Conservation (phyloP, 2,113 vertebrate species). For the Synodontis membranacea region DNA sequence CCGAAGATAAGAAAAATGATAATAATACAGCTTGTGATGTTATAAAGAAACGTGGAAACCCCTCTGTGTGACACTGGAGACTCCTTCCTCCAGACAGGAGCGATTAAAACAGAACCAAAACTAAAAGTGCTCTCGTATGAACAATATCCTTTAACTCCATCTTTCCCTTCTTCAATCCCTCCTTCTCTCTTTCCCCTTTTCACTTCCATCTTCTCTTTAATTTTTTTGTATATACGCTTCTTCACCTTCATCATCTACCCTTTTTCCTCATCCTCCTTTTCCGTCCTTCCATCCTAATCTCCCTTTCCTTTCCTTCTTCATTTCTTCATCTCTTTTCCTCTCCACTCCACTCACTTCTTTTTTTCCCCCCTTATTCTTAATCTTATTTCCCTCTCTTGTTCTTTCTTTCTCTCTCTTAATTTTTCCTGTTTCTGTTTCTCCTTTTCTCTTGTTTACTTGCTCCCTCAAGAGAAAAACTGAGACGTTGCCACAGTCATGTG, state of each 20-base stretch:
- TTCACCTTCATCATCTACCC: background rate
- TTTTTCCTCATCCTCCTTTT: too few relatives aligned
- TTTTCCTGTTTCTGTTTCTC: background rate
- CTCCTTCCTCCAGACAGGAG: too few relatives aligned
- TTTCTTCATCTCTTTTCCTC: background rate
- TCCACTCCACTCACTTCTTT: background rate
- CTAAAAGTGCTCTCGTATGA: background rate
- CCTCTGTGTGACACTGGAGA: too few relatives aligned
- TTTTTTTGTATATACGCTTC: background rate
- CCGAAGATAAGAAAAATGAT: too few relatives aligned
- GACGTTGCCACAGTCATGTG: too few relatives aligned
- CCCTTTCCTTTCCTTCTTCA: background rate
- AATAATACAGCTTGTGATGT: too few relatives aligned
- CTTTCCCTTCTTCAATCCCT: background rate
- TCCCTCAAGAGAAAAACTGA: too few relatives aligned
- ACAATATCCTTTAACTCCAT: background rate
- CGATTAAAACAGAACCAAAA: too few relatives aligned
- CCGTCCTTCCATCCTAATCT: background rate
- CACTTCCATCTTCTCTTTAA: background rate
- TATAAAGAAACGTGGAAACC: too few relatives aligned
- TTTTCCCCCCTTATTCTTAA: background rate
- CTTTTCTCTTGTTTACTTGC: background rate
- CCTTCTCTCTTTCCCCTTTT: background rate
- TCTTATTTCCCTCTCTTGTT: background rate
- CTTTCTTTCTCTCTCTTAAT: background rate